Percentiles rank a stretch among this genome's conserved stretches.
Conservation (phyloP, 2,888 invertebrate genomes). For the Ptilodon capucinus region DNA sequence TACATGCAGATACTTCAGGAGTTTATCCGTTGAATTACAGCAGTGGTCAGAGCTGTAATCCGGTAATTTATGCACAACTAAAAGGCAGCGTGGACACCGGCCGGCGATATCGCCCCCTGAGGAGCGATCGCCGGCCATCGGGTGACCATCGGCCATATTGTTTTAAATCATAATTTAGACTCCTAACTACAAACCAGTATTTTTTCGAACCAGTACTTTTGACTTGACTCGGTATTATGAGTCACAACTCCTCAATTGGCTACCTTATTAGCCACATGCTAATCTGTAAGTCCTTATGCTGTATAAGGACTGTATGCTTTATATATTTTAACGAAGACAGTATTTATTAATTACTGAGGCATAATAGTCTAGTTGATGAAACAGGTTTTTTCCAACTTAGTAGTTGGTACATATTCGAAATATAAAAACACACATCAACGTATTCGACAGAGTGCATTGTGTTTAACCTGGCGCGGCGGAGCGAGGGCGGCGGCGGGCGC, state of each 20-base stretch:
- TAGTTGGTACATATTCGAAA: conserved; percentile 1
- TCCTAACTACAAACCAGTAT: neutral
- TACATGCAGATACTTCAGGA: conserved; percentile 57
- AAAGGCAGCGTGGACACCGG: conserved; percentile 59
- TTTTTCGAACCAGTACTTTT: too few species aligned
- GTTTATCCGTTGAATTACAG: conserved; percentile 68
- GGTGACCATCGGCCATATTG: conserved; percentile 52
- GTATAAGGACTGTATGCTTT: too few species aligned
- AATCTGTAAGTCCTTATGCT: too few species aligned
- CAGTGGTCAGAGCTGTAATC: conserved; percentile 60
- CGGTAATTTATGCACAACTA: conserved; percentile 78
- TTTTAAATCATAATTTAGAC: conserved; percentile 43
- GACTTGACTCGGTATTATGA: too few species aligned
- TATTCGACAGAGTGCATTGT: conserved; percentile 41
- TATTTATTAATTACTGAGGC: too few species aligned
- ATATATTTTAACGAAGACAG: too few species aligned
- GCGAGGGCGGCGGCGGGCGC: conserved; percentile 39
- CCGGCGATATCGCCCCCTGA: conserved; percentile 53
- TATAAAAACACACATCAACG: conserved; percentile 22
- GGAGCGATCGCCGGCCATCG: conserved; percentile 61
- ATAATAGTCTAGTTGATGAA: neutral
- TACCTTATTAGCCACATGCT: too few species aligned
- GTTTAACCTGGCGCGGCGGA: conserved; percentile 45
- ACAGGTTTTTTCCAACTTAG: neutral
- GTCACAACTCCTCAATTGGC: too few species aligned